These are phyloP conservation scores for Andricus grossulariae DNA, from an alignment of 1,140 invertebrate species.

Conservation along the genomic window DNA sequence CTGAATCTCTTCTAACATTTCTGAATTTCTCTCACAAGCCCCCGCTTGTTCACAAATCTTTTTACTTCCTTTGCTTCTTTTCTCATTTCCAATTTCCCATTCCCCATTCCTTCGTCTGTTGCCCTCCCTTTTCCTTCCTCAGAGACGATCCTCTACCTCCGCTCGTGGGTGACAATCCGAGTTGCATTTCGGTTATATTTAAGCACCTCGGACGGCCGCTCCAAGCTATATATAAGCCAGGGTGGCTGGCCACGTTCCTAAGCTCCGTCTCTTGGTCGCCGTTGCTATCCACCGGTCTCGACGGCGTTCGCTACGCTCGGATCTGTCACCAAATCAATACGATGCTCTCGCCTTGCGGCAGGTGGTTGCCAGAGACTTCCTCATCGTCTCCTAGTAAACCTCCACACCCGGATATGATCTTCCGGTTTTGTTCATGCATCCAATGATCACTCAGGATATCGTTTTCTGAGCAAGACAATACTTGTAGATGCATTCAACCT, in stretches of 20 bases:
- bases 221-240: slow-evolving; percentile 70
- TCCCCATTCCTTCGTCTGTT: neutral
- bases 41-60: too few species aligned
- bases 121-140: slow-evolving; percentile 38
- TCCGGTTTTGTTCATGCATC: neutral
- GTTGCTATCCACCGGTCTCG: slow-evolving; percentile 26
- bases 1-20: too few species aligned
- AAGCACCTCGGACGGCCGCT: slow-evolving; percentile 64
- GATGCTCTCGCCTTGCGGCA: slow-evolving; percentile 40
- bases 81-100: neutral
- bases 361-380: slow-evolving; percentile 25
- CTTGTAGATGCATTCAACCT: neutral
- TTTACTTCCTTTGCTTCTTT: neutral
- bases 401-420: slow-evolving; percentile 10
- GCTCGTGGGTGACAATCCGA: slow-evolving; percentile 54
- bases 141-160: slow-evolving; percentile 34
- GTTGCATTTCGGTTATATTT: slow-evolving; percentile 71
- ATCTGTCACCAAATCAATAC: slow-evolving; percentile 64
- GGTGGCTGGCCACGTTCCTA: slow-evolving; percentile 48
- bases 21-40: too few species aligned
- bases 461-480: neutral
- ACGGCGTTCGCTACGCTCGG: slow-evolving; percentile 32
- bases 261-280: slow-evolving; percentile 25
- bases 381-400: slow-evolving; percentile 18
- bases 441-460: neutral